A percentile compares a stretch with the other conserved stretches of the same genome.
Evolutionary conservation across 2,113 vertebrate species (phyloP).

Genomic region (Psittacula cyanocephala): DNA sequence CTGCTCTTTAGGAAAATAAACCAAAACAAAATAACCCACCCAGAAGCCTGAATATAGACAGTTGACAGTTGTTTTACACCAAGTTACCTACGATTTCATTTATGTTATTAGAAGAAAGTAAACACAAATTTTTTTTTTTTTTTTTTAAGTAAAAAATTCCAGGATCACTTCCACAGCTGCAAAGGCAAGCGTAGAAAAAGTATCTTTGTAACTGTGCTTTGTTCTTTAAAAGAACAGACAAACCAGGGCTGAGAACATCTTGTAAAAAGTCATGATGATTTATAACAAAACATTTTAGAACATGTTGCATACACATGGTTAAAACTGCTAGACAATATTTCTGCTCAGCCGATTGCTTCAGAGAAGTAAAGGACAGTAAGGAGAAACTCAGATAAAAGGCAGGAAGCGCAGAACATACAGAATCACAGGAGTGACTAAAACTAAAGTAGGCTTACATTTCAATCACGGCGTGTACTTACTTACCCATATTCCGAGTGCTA

Average conservation of each 20-base stretch:
- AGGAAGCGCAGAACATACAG: not conserved
- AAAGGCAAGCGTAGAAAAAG: not conserved
- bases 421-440: not conserved
- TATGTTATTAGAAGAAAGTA: not conserved
- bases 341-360: not conserved
- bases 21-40: not conserved
- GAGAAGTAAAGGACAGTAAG: not conserved
- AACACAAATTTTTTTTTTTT: not conserved
- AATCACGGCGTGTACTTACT: not conserved
- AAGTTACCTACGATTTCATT: not conserved
- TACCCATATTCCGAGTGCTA: not conserved
- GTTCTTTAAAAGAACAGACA: not conserved
- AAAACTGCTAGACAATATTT: not conserved
- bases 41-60: not conserved
- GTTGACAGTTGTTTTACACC: not conserved
- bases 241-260: not conserved
- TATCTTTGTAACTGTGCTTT: not conserved
- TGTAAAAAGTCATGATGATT: constrained; percentile 51
- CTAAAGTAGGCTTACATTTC: not conserved
- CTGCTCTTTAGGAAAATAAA: not conserved
- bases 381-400: not conserved
- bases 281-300: constrained; percentile 34
- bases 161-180: not conserved
- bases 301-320: not conserved
- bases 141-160: not conserved